Conservation (phyloP, 1,140 invertebrate genomes). For the Harpegnathos saltator region DNA sequence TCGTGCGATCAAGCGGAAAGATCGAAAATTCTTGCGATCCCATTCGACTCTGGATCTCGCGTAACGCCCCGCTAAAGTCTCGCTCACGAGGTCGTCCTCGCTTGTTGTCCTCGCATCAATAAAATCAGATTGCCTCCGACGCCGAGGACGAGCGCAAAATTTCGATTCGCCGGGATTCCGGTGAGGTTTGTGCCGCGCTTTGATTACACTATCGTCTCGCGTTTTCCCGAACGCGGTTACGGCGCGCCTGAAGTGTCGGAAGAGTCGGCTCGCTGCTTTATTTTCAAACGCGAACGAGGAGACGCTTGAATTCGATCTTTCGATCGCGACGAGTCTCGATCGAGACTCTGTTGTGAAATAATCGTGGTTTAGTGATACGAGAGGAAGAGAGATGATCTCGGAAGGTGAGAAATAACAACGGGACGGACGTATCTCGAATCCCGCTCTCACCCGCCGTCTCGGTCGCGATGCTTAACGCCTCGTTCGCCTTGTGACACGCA, state of each 20-base stretch:
- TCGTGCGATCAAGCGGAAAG: neutral
- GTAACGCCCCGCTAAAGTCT: slow-evolving; percentile 35
- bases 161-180: slow-evolving; percentile 1
- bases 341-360: no score
- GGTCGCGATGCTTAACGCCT: slow-evolving; percentile 32
- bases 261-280: neutral
- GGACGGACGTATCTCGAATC: slow-evolving; percentile 14
- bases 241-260: neutral
- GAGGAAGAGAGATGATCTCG: neutral
- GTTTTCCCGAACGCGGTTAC: neutral
- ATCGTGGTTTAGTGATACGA: no score
- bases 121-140: slow-evolving; percentile 44
- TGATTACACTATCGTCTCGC: slow-evolving; percentile 26
- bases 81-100: neutral
- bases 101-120: slow-evolving; percentile 41
- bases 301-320: no score
- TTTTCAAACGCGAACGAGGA: neutral
- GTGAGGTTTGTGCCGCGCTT: neutral
- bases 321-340: no score
- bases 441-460: slow-evolving; percentile 15
- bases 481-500: slow-evolving; percentile 1
- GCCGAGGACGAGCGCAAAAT: slow-evolving; percentile 2
- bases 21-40: slow-evolving; percentile 19
- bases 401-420: neutral
- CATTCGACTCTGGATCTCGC: slow-evolving; percentile 14